phyloP scores from a whole-genome alignment of 1,140 invertebrate species.

The Camponotus vicinus region DNA sequence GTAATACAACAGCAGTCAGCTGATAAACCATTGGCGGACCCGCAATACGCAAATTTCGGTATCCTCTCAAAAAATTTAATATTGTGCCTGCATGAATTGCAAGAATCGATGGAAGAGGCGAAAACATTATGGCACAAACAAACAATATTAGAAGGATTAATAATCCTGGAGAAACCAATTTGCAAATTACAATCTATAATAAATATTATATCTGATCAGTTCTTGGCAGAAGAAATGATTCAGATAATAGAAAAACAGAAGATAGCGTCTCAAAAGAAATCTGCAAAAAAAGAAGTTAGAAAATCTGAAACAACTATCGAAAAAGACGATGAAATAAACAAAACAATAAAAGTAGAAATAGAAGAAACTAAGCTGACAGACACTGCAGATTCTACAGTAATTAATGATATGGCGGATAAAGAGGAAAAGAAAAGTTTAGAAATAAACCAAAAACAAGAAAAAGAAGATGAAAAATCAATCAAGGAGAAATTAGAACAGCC shows the following conservation, averaged over 20 bases:
- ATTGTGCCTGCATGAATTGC: slow-evolving; percentile 32
- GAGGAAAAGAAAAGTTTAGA: slow-evolving; percentile 61
- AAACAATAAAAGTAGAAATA: neutral
- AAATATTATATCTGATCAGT: slow-evolving; percentile 35
- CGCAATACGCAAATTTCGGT: neutral
- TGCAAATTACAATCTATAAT: slow-evolving; percentile 19
- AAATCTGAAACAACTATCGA: slow-evolving; percentile 5
- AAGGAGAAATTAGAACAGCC: neutral
- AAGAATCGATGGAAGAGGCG: slow-evolving; percentile 27
- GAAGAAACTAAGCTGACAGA: slow-evolving; percentile 48
- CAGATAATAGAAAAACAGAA: slow-evolving; percentile 8
- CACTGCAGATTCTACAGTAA: slow-evolving; percentile 56
- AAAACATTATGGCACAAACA: slow-evolving; percentile 52
- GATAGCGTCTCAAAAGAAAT: slow-evolving; percentile 1
- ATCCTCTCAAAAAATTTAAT: slow-evolving; percentile 31
- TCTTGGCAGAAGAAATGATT: slow-evolving; percentile 12
- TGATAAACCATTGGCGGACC: slow-evolving; percentile 57
- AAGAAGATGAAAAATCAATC: slow-evolving; percentile 46
- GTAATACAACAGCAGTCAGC: slow-evolving; percentile 54
- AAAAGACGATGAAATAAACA: slow-evolving; percentile 5
- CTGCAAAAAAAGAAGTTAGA: neutral
- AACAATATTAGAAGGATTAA: slow-evolving; percentile 46
- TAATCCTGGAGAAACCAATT: slow-evolving; percentile 52
- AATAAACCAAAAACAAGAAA: slow-evolving; percentile 63
- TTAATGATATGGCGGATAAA: slow-evolving; percentile 46